Percentiles rank a stretch among this genome's conserved stretches.
Conservation (phyloP, 2,113 vertebrate genomes). For the Fregetta grallaria region DNA sequence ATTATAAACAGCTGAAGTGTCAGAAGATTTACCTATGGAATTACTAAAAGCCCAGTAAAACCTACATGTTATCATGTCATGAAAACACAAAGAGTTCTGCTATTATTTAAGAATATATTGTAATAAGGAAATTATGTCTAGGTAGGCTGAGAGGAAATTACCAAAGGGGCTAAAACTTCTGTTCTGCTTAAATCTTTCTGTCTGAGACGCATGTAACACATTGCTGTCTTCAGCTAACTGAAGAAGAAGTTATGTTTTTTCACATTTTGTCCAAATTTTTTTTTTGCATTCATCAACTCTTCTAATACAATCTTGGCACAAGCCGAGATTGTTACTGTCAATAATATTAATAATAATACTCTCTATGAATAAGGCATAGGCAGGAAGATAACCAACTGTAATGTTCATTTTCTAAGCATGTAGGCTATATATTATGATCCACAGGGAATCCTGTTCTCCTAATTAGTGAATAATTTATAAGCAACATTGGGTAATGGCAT, state of each 20-base stretch:
- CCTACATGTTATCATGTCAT: not conserved
- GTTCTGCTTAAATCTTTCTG: not conserved
- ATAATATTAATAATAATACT: not conserved
- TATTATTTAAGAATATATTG: not conserved
- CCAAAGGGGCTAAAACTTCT: not conserved
- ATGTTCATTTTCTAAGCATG: not conserved
- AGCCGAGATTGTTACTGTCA: not conserved
- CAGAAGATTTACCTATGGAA: not conserved
- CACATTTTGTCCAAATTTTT: not conserved
- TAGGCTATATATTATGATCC: not conserved
- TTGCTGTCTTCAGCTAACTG: not conserved
- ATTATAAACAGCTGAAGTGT: not conserved
- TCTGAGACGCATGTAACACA: not conserved
- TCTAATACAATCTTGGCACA: not conserved
- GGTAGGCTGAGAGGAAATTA: not conserved
- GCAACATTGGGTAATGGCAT: not conserved
- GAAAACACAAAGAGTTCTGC: not conserved
- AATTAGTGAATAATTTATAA: constrained; percentile 48
- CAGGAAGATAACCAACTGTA: not conserved
- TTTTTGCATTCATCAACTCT: not conserved
- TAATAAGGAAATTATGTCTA: not conserved
- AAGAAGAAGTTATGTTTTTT: not conserved
- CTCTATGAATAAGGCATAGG: not conserved
- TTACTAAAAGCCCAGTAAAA: not conserved
- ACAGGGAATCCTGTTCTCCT: not conserved